Evolutionary conservation across 2,797 vertebrate species (phyloP).

Genomic region (Euphonia xanthogaster): DNA sequence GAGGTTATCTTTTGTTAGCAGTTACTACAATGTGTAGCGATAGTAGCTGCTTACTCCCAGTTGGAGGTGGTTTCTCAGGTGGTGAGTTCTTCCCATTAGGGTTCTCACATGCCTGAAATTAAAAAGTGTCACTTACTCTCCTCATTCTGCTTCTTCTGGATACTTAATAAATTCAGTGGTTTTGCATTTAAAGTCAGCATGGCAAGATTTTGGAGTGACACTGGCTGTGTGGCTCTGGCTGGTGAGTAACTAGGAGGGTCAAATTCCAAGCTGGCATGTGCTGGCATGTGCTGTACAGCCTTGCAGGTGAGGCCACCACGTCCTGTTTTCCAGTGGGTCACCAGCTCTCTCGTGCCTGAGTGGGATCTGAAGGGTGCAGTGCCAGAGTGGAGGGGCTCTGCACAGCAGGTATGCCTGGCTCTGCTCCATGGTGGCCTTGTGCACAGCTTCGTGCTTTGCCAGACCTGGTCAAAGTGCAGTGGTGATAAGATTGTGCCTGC

Average conservation of each 20-base stretch:
- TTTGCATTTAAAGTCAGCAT: conserved; percentile 21
- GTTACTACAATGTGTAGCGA: background rate
- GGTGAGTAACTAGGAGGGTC: conserved; percentile 22
- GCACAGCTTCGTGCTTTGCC: background rate
- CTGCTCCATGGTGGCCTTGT: background rate
- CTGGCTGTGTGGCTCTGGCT: background rate
- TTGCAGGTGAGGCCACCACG: background rate
- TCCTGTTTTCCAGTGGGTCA: conserved; percentile 8
- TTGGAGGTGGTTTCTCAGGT: background rate
- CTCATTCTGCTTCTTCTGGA: background rate
- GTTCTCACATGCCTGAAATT: background rate
- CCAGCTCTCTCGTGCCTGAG: background rate
- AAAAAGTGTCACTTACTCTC: background rate
- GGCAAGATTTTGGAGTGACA: background rate
- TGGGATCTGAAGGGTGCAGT: background rate
- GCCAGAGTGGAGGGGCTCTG: background rate
- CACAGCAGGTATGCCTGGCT: conserved; percentile 14
- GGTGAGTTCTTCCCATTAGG: background rate
- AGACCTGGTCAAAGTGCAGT: conserved; percentile 44
- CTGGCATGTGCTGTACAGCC: background rate
- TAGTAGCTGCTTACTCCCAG: background rate
- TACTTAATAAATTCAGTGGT: background rate
- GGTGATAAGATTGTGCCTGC: background rate
- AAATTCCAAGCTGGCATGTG: background rate
- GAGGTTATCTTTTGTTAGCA: background rate